Evolutionary conservation across 1,140 invertebrate species (phyloP).

Genomic region (Drosophila erecta): DNA sequence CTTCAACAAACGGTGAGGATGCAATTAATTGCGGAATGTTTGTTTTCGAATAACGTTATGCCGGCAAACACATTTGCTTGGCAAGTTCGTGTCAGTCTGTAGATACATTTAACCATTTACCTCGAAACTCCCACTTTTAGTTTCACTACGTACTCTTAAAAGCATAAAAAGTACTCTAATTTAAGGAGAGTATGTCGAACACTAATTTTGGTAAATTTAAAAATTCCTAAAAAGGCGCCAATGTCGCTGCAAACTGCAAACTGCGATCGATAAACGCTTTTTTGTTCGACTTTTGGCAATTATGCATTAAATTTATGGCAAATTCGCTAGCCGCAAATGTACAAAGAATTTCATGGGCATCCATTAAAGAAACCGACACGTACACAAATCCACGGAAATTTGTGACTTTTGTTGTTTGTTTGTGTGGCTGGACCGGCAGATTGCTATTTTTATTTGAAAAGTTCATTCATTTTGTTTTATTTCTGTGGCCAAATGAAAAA

Average conservation of each 20-base stretch:
- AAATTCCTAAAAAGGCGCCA: background rate
- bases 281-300: conserved; percentile 48
- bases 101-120: background rate
- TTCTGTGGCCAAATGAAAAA: conserved; percentile 68
- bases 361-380: conserved; percentile 55
- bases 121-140: background rate
- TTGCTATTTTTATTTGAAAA: conserved; percentile 80
- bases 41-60: conserved; percentile 11
- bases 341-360: conserved; percentile 34
- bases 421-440: conserved; percentile 39
- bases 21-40: conserved; percentile 8
- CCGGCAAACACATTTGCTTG: conserved; percentile 1
- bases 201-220: background rate
- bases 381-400: conserved; percentile 56
- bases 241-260: conserved; percentile 6
- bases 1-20: background rate
- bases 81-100: background rate
- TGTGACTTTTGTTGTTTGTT: conserved; percentile 50
- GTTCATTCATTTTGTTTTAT: conserved; percentile 78
- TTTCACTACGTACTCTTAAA: too few relatives aligned
- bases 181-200: too few relatives aligned
- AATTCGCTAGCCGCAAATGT: conserved; percentile 46
- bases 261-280: conserved; percentile 49
- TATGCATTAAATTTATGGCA: conserved; percentile 67
- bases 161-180: background rate